Evolutionary conservation across 2,888 invertebrate genomes (phyloP), one percentile per base, ranked within the genome.

Genomic region (Drosophila putrida): DNA sequence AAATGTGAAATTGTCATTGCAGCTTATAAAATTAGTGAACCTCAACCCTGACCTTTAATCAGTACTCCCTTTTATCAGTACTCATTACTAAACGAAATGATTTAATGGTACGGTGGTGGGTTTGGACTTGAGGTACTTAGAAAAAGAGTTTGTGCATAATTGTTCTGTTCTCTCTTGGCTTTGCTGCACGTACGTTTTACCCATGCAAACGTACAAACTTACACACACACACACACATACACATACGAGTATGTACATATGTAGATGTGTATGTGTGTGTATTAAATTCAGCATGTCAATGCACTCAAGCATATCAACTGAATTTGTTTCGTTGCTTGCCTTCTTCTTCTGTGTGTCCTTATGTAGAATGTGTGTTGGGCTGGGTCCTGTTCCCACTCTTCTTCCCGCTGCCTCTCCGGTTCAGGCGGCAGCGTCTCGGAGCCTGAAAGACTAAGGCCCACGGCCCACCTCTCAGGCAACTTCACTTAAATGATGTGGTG

Each of bases 401-500:
- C 0, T 6, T 20, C 8, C 4, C 33, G 5, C n/a, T 50, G 8
- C 36, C 36, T 10, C 28, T 57, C 36, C 36, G 20, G 20, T 57
- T 49, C 33, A 41, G 57, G 63, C 66, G 66, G 49, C 66, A 67
- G 46, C 55, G 51, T 67, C 67, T 67, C 55, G 64, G 46, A 49
- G 46, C 49, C 49, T 53, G 61, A 51, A 62, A 70, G 72, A 54
- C 66, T 50, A 61, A 43, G 13, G 43, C 44, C 51, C 51, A 38
- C 27, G 31, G 58, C 39, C 64, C 67, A 50, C 50, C 67, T 49
- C 41, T 60, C 72, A 41, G 59, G 53, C 77, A 75, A 75, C 75
- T 75, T 75, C 75, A 77, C 72, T 75, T 75, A 77, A 75, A 77
- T 77, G 77, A 72, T 61, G 71, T 76, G 77, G 63, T 63, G 72